Base-by-base conservation (phyloP, 2,113 vertebrate species). In the Rhea americana region DNA sequence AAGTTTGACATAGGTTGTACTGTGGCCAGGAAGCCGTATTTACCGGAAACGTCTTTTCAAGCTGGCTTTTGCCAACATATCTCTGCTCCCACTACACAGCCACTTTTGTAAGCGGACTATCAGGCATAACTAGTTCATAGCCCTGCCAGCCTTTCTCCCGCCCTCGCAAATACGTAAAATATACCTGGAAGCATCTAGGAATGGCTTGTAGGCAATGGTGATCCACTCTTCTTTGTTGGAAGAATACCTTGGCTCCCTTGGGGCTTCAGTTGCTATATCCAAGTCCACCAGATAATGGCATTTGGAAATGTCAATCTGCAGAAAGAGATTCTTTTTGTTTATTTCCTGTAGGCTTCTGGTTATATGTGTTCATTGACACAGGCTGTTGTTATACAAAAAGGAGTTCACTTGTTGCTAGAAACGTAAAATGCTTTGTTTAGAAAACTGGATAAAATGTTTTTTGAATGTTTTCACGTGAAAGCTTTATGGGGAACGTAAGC, bases 251-350 rank as follows among this genome's bases (percentile, higher is more conserved):
- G 99, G 99, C 95, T 99, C 99, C 65, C 97, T 97, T 0, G 96
- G 96, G 7, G 97, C 97, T 96, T 99, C 98, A 8, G 87, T 77
- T 5, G 97, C 96, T 5, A 96, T 97, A 82, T 99, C 99, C 86
- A 99, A 92, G 95, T 99, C 99, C 90, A 99, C 99, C 93, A 99
- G 96, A 95, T 99, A 99, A 95, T 99, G 99, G 94, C 99, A 99
- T 48, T 98, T 99, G 71, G 97, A 98, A 94, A 99, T 90, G 83
- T 99, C 99, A 58, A 99, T 89, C 99, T 99, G 97, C 61, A 96
- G 65, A 21, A 55, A 95, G 24, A 82, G 45, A 59, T n/a, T 2
- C 9, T 39, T 47, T 55, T 8, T 15, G 1, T 37, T 78, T 14
- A 71, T 62, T 13, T 16, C 56, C 53, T 35, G 21, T 2, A n/a